phyloP scores from a whole-genome alignment of 2,888 invertebrate species.

The Atrina japonica region DNA sequence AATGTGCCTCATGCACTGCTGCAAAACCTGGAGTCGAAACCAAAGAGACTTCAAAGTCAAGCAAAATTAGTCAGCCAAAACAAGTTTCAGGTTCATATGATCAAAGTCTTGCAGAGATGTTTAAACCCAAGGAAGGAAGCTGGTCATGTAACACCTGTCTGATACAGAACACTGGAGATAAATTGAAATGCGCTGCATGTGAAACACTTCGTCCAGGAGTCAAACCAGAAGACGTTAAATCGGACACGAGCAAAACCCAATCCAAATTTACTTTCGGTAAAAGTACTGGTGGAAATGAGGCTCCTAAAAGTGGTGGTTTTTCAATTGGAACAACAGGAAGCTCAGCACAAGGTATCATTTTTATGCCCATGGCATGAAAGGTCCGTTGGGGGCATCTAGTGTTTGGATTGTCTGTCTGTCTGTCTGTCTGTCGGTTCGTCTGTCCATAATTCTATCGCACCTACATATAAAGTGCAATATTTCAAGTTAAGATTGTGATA shows the following conservation, averaged over 20 bases:
- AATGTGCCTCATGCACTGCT: conserved; percentile 74
- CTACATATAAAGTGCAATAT: no score
- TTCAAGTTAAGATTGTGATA: no score
- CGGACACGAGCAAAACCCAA: conserved; percentile 6
- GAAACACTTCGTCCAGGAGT: conserved; percentile 72
- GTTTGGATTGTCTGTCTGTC: no score
- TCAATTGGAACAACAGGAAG: no score
- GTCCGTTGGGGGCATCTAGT: no score
- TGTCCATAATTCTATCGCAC: no score
- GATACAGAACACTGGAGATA: conserved; percentile 83
- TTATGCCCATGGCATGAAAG: no score
- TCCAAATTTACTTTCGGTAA: no score
- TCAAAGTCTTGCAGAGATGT: conserved; percentile 26
- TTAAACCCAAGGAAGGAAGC: conserved; percentile 81
- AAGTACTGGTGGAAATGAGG: no score
- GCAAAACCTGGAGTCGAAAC: conserved; percentile 70
- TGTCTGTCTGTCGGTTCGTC: no score
- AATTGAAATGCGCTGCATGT: conserved; percentile 75
- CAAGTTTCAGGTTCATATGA: conserved; percentile 11
- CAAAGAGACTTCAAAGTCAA: conserved; percentile 47
- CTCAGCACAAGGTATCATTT: no score
- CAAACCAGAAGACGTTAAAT: conserved; percentile 58
- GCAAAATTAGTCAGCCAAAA: conserved; percentile 2
- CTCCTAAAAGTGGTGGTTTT: no score
- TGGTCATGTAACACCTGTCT: conserved; percentile 87